phyloP scores from a whole-genome alignment of 2,888 invertebrate species.

The Gibbula magus region DNA sequence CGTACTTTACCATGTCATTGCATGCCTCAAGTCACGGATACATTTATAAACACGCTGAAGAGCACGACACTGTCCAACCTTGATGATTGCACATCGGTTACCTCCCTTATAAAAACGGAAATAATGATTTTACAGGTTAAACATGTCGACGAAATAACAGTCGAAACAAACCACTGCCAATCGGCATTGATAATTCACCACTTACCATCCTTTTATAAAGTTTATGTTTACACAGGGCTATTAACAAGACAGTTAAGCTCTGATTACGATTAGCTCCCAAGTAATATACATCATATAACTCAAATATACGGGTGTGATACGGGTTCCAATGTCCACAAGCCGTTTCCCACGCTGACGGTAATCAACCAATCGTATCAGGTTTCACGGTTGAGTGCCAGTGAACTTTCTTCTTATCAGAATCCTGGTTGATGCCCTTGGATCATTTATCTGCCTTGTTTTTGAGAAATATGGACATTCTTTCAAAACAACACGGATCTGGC shows the following conservation, averaged over 20 bases:
- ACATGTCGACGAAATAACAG: too few species aligned
- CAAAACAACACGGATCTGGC: neutral
- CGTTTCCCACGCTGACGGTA: neutral
- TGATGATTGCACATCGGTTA: neutral
- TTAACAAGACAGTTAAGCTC: too few species aligned
- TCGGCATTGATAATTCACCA: too few species aligned
- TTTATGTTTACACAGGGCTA: too few species aligned
- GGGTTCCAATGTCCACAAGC: neutral
- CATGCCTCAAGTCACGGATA: too few species aligned
- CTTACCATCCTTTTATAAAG: too few species aligned
- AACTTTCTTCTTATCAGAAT: neutral
- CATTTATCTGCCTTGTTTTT: neutral
- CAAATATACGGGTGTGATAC: neutral
- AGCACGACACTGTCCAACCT: too few species aligned
- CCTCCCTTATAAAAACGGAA: neutral
- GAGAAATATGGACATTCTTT: neutral
- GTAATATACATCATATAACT: too few species aligned
- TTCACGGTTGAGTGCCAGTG: neutral
- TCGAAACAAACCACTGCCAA: too few species aligned
- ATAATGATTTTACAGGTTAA: neutral
- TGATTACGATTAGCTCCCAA: too few species aligned
- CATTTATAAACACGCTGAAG: too few species aligned
- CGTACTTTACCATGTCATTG: too few species aligned
- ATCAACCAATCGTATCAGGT: neutral
- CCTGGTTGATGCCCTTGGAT: neutral